Base-by-base conservation (phyloP, 2,797 vertebrate genomes). In the Halcyon smyrnensis region DNA sequence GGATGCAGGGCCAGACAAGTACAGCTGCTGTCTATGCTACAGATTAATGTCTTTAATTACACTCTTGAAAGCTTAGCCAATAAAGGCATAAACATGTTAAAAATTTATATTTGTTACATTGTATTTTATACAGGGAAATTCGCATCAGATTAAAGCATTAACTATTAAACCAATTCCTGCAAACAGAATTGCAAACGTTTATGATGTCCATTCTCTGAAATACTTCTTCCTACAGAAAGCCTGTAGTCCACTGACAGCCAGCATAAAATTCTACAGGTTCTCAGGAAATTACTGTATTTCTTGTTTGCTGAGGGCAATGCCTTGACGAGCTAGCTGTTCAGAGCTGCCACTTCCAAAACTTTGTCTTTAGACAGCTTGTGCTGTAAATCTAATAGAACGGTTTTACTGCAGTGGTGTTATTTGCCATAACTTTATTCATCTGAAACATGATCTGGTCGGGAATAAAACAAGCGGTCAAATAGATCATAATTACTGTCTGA, bases 41-140 rank as follows among this genome's bases (percentile, higher is more conserved):
- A 92, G 91, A 97, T 95, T 92, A 90, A 94, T 94, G 60, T 60
- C 75, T 97, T 96, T 96, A 92, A 94, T 96, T 94, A 94, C 75
- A 62, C 41, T 74, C 84, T 75, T 74, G 69, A 87, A 93, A 89
- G 71, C 81, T 75, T 68, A 87, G 71, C 81, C 84, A 93, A 80
- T 83, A 83, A 80, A 83, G 75, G 68, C 77, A 93, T 71, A 80
- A 96, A 85, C 60, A 24, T 85, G 81, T 89, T 96, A 83, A 93
- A 90, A 95, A 82, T 77, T 69, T 43, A 65, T 91, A 85, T 93
- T 94, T 96, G 78, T 92, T 78, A 46, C 69, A 46, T 5, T 32
- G 30, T 59, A 46, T 64, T 87, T 83, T 87, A 84, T 80, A 90
- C 48, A 87, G 71, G 1, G 1, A 89, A 57, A 83, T 65, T 87